These are phyloP conservation scores for cat (Felis catus) DNA, from an alignment of 2,113 vertebrate genomes.

Conservation along the genomic window F.catus_Fca126_mat1.0 CM031423.1:60089501-60090000, in stretches of 20 bases:
- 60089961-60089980: background rate
- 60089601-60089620: background rate
- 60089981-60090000: background rate
- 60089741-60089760: background rate
- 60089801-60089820: background rate
- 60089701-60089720: background rate
- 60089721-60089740: background rate
- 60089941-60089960: background rate
- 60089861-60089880: too few species aligned
- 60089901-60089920: background rate
- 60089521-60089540: background rate
- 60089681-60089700: background rate
- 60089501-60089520: background rate
- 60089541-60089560: background rate
- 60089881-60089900: fast-evolving
- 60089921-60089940: background rate
- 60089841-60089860: background rate
- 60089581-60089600: background rate
- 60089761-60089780: background rate
- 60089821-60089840: background rate
- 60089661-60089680: background rate
- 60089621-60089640: background rate
- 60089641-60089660: background rate
- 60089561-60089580: background rate
- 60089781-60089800: background rate